Conservation (phyloP, 2,797 vertebrate genomes). For the Protonibea diacanthus region DNA sequence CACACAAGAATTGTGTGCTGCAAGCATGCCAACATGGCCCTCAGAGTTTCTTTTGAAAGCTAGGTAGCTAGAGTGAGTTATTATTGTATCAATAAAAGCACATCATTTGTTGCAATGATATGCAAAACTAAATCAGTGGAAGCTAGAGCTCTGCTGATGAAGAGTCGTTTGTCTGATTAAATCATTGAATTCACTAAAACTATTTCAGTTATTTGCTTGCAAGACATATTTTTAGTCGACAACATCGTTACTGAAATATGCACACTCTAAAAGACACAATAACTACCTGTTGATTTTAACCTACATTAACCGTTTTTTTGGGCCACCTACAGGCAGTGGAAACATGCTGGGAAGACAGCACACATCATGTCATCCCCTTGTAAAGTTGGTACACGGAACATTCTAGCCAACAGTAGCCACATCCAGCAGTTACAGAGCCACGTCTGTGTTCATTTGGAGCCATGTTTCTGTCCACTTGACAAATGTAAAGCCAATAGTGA, state of each 20-base stretch:
- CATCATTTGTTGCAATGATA: constrained; percentile 26
- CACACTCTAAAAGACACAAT: not conserved
- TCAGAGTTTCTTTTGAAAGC: constrained; percentile 66
- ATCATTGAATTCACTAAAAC: not conserved
- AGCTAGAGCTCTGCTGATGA: not conserved
- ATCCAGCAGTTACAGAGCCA: not conserved
- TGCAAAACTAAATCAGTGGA: constrained; percentile 17
- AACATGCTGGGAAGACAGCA: not conserved
- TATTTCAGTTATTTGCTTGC: not conserved
- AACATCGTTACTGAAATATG: not conserved
- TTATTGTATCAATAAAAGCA: constrained; percentile 46
- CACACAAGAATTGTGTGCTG: constrained; percentile 58
- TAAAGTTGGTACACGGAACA: not conserved
- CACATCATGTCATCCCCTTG: not conserved
- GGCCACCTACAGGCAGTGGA: too few relatives aligned
- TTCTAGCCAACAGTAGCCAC: not conserved
- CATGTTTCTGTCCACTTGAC: not conserved
- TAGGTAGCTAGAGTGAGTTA: constrained; percentile 56
- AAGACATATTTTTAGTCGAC: not conserved
- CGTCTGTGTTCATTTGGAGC: not conserved
- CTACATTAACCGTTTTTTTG: too few relatives aligned
- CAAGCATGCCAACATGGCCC: constrained; percentile 56
- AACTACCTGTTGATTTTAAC: too few relatives aligned
- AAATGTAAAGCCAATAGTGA: not conserved
- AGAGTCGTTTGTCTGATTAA: constrained; percentile 9